Conservation (phyloP, 2,888 invertebrate species). For the Lasioglossum malachurum region DNA sequence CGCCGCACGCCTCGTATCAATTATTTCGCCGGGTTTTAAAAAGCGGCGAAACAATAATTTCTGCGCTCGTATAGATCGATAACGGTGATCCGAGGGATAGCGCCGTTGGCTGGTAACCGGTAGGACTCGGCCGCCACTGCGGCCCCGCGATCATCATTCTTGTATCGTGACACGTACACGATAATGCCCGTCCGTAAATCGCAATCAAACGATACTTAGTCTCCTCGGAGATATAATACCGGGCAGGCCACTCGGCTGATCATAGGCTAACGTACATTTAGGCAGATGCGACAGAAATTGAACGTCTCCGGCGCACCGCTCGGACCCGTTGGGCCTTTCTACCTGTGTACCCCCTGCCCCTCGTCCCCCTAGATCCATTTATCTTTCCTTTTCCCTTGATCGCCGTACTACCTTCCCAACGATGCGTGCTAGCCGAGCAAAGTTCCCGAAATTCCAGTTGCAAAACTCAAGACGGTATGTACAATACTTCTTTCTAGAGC, state of each 20-base stretch:
- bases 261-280: conserved; percentile 77
- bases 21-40: conserved; percentile 33
- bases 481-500: background rate
- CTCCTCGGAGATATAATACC: conserved; percentile 62
- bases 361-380: conserved; percentile 1
- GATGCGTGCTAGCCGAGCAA: background rate
- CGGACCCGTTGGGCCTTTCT: conserved; percentile 10
- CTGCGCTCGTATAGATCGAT: conserved; percentile 47
- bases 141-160: conserved; percentile 43
- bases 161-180: conserved; percentile 62
- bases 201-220: conserved; percentile 69
- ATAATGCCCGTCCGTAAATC: conserved; percentile 57
- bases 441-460: background rate
- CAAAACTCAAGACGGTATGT: background rate
- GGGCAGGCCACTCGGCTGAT: conserved; percentile 60
- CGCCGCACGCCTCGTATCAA: conserved; percentile 1
- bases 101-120: background rate
- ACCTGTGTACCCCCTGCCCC: background rate
- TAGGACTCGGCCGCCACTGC: background rate
- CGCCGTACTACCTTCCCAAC: background rate
- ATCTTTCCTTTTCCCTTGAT: conserved; percentile 4
- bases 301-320: conserved; percentile 59
- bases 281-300: conserved; percentile 81
- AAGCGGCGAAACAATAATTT: conserved; percentile 52
- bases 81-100: conserved; percentile 26